Evolutionary conservation across 2,797 vertebrate genomes (phyloP).

Genomic region (Coranthus polyacanthus): DNA sequence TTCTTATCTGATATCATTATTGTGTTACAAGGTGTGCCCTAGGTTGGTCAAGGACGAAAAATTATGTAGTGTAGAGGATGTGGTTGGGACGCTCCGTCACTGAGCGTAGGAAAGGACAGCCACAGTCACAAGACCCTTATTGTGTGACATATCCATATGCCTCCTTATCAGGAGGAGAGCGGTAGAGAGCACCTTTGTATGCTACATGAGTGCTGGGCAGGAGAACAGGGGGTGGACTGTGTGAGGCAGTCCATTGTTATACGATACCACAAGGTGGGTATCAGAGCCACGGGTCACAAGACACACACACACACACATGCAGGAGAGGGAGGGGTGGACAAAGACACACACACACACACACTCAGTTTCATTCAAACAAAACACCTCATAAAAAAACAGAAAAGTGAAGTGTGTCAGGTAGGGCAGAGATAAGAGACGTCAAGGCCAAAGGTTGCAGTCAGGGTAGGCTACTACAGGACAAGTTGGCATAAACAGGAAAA

Average conservation of each 20-base stretch:
- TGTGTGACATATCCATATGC: conserved; percentile 69
- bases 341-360: conserved; percentile 25
- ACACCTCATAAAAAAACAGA: conserved; percentile 47
- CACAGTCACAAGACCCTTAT: conserved; percentile 63
- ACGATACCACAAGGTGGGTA: conserved; percentile 81
- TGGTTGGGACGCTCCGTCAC: conserved; percentile 33
- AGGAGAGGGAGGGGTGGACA: conserved; percentile 43
- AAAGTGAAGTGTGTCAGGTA: conserved; percentile 58
- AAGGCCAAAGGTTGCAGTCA: conserved; percentile 35
- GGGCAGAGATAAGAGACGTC: conserved; percentile 63
- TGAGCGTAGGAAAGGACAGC: conserved; percentile 26
- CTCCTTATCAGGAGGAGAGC: conserved; percentile 62
- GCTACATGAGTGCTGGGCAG: conserved; percentile 59
- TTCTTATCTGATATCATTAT: conserved; percentile 48
- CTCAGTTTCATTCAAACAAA: conserved; percentile 36
- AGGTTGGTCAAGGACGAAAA: conserved; percentile 53
- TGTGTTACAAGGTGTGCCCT: conserved; percentile 41
- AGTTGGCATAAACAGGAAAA: conserved; percentile 18
- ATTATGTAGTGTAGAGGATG: conserved; percentile 19
- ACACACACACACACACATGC: conserved; percentile 58
- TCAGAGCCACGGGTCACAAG: conserved; percentile 80
- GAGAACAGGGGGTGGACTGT: conserved; percentile 69
- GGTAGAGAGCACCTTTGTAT: conserved; percentile 78
- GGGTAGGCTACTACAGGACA: conserved; percentile 32
- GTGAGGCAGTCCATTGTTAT: conserved; percentile 82